Evolutionary conservation across 2,888 invertebrate genomes (phyloP).

Genomic region (Chalcis sispes): DNA sequence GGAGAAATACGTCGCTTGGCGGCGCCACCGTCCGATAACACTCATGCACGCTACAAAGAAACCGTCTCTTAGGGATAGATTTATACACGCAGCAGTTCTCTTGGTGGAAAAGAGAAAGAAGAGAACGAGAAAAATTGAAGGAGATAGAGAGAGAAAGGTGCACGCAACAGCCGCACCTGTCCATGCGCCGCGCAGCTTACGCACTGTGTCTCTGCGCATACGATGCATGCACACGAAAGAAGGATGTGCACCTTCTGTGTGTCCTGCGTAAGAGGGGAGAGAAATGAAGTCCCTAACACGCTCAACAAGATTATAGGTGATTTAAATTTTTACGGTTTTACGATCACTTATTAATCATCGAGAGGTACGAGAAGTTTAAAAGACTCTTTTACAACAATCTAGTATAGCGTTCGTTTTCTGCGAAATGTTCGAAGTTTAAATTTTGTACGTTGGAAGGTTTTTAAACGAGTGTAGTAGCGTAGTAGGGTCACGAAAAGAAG

Average conservation of each 20-base stretch:
- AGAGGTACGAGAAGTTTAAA: no score
- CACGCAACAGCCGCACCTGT: slow-evolving; percentile 53
- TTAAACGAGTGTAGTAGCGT: no score
- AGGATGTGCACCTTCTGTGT: not conserved
- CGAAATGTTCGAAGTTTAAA: not conserved
- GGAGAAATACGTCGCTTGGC: slow-evolving; percentile 62
- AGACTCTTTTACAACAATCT: no score
- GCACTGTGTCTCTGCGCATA: not conserved
- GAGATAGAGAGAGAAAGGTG: not conserved
- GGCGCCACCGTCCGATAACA: slow-evolving; percentile 62
- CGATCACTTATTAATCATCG: no score
- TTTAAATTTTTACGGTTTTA: slow-evolving; percentile 19
- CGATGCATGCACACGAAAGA: not conserved
- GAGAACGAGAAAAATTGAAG: not conserved
- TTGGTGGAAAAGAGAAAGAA: not conserved
- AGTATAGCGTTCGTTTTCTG: not conserved
- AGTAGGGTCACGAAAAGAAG: no score
- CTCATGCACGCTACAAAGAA: not conserved
- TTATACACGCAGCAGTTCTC: not conserved
- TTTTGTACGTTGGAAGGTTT: not conserved
- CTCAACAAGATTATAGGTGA: not conserved
- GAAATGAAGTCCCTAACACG: not conserved
- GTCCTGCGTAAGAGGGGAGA: not conserved
- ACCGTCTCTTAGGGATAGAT: no score
- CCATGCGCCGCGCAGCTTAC: slow-evolving; percentile 6